These are phyloP conservation scores for Hydractinia symbiolongicarpus DNA, from an alignment of 30 jellyfish, hydroid and myxozoan species.

Conservation along the genomic window DNA sequence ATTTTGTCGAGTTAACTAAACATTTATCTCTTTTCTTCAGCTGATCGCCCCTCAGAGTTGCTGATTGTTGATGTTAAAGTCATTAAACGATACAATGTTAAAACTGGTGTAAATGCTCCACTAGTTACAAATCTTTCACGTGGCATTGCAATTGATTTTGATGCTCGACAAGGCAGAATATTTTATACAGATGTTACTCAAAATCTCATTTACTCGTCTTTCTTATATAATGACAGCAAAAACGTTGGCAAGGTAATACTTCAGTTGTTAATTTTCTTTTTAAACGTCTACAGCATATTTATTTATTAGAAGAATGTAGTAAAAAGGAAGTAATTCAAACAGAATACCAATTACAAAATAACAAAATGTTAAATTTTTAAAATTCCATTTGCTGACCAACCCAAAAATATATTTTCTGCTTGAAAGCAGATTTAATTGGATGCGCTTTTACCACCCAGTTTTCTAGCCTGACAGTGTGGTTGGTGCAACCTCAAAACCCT, in stretches of 20 bases:
- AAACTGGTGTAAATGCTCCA: constrained; percentile 38
- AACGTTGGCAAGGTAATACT: constrained; percentile 17
- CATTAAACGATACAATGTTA: constrained; percentile 42
- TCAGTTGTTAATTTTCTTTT: not conserved
- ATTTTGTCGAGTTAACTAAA: no score
- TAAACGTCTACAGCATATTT: not conserved
- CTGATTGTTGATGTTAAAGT: constrained; percentile 46
- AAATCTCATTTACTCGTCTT: constrained; percentile 52
- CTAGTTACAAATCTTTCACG: constrained; percentile 60
- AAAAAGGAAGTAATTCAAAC: no score
- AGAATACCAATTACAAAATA: no score
- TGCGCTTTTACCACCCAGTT: no score
- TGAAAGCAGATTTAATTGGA: no score
- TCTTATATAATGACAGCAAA: not conserved
- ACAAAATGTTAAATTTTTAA: no score
- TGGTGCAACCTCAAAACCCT: no score
- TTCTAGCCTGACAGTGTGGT: no score
- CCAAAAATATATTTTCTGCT: no score
- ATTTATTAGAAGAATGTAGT: not conserved
- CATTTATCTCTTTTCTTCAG: no score
- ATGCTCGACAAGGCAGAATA: constrained; percentile 53
- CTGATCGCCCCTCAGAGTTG: no score
- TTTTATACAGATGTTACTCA: constrained; percentile 85
- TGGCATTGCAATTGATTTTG: constrained; percentile 86
- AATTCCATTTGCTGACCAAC: no score